Base-by-base conservation (phyloP, 2,888 invertebrate species). In the Euzetes globulus region DNA sequence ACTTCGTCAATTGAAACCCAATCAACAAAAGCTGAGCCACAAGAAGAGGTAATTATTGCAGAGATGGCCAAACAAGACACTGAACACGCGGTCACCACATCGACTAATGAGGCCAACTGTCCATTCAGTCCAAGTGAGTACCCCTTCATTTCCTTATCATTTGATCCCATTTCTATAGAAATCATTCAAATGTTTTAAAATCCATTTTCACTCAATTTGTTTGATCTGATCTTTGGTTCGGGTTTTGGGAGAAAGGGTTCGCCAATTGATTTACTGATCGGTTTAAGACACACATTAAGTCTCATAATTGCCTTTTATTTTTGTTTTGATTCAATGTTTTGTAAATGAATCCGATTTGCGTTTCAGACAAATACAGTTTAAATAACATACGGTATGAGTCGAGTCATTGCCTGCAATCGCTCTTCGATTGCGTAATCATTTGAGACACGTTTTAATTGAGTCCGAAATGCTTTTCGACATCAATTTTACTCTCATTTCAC, bases 391-490 rank as follows among this genome's bases (percentile, higher is more conserved):
- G 65, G 65, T 37, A n/a, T 65, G 37, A 65, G 29, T 65, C 37
- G 37, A 65, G 29, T 65, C 37, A 65, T 7, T 65, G 65, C 37
- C 19, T 65, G 65, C 65, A 37, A 65, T 37, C 19, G 37, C 33
- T 13, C 37, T 19, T 37, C 65, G 27, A 65, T 65, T 65, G 65
- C 65, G 65, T 65, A 65, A 65, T 27, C 33, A 33, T 60, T 58
- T 58, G 58, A 58, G 58, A 65, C 65, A 65, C 65, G 65, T 65
- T 65, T 65, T 65, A 65, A 65, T 65, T 58, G 58, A 58, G 11
- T 25, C 13, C 25, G 11, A 9, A n/a, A n/a, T n/a, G n/a, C 58
- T 27, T 58, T 27, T 7, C 7, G 1, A 7, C 9, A 27, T 22
- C 29, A 27, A 1, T 6, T 33, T 33, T 52, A 19, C 4, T n/a